These are phyloP conservation scores for Anarhynchus alexandrinus DNA, from an alignment of 2,113 vertebrate species.

Conservation along the genomic window DNA sequence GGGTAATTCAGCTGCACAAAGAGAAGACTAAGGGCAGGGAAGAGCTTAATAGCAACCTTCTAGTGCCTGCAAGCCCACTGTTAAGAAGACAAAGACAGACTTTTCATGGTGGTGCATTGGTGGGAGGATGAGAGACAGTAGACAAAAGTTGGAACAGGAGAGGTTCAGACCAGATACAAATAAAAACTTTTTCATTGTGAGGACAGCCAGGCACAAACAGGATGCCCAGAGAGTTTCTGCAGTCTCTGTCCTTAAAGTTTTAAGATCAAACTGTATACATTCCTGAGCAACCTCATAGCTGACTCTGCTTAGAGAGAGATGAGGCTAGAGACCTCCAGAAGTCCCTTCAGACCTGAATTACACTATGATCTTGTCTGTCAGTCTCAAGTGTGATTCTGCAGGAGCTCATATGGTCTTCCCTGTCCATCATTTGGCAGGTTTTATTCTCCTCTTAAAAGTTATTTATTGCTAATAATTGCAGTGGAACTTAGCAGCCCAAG, in stretches of 20 bases:
- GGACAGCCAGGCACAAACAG: background rate
- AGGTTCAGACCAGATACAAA: background rate
- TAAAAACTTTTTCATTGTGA: background rate
- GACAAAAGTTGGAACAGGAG: background rate
- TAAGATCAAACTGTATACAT: background rate
- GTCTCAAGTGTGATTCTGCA: background rate
- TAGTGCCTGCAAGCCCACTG: background rate
- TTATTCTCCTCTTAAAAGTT: constrained; percentile 22
- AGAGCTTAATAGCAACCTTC: background rate
- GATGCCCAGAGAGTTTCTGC: background rate
- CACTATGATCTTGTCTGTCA: background rate
- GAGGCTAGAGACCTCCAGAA: background rate
- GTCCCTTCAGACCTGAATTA: background rate
- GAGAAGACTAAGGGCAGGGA: background rate
- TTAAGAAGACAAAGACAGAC: background rate
- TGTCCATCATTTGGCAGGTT: background rate
- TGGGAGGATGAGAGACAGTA: background rate
- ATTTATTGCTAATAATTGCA: background rate
- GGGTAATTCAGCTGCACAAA: background rate
- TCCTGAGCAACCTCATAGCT: background rate
- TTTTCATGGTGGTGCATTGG: background rate
- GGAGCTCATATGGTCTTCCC: background rate
- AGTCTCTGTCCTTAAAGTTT: background rate
- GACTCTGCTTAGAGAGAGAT: background rate
- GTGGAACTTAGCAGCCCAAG: background rate